phyloP scores from a whole-genome alignment of 2,113 vertebrate species.

The Aptenodytes forsteri region DNA sequence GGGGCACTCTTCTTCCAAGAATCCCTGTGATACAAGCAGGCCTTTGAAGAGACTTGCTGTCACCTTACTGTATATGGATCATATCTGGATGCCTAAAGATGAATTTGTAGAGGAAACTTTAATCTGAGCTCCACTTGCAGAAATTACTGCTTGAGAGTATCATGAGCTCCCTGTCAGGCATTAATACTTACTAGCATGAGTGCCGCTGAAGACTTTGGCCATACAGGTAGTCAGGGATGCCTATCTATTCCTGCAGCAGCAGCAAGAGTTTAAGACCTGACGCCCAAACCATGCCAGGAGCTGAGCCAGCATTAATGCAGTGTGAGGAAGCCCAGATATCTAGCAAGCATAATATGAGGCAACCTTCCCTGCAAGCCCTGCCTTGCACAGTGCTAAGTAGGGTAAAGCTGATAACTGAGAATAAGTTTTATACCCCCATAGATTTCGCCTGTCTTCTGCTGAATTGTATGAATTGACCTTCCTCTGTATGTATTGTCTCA shows the following conservation, averaged over 20 bases:
- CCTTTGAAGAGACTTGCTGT: not conserved
- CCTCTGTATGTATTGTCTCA: not conserved
- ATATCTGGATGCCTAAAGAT: not conserved
- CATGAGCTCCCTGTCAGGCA: not conserved
- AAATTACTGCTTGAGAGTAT: not conserved
- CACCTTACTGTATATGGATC: not conserved
- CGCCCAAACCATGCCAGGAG: not conserved
- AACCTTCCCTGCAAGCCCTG: not conserved
- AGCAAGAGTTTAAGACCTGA: not conserved
- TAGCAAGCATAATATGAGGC: too few relatives aligned
- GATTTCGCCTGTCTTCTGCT: not conserved
- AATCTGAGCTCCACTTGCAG: not conserved
- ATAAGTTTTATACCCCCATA: not conserved
- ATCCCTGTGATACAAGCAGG: not conserved
- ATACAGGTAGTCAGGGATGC: not conserved
- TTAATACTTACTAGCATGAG: not conserved
- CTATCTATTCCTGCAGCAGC: not conserved
- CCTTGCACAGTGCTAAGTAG: not conserved
- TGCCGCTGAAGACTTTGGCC: not conserved
- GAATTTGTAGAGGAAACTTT: not conserved
- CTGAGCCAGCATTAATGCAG: not conserved
- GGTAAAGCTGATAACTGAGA: not conserved
- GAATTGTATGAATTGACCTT: not conserved
- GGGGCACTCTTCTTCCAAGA: not conserved
- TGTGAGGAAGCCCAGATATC: not conserved